phyloP scores from a whole-genome alignment of 2,888 invertebrate species.

The Eubasilissa splendida region DNA sequence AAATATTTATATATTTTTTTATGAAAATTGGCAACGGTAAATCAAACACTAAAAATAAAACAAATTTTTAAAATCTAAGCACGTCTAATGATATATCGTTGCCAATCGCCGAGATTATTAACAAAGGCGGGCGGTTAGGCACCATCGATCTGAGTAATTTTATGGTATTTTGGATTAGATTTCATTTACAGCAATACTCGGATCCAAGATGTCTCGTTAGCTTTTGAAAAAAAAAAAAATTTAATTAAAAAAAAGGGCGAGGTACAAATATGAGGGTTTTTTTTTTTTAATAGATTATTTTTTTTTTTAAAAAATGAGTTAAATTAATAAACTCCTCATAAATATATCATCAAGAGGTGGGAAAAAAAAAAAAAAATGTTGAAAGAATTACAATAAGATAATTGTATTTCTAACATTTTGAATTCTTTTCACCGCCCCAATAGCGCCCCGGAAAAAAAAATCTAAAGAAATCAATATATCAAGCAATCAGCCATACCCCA shows the following conservation, averaged over 20 bases:
- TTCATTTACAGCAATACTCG: background rate
- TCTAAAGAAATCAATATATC: conserved; percentile 37
- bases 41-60: conserved; percentile 26
- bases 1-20: conserved; percentile 1
- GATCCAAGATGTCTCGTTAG: background rate
- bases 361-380: background rate
- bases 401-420: background rate
- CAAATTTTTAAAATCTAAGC: conserved; percentile 38
- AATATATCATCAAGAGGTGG: conserved; percentile 7
- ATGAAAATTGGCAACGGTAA: conserved; percentile 23
- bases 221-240: conserved; percentile 7
- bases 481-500: conserved; percentile 57
- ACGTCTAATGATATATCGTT: conserved; percentile 34
- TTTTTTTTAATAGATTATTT: background rate
- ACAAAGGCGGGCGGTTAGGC: background rate
- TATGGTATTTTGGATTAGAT: background rate
- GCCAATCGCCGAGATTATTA: conserved; percentile 10
- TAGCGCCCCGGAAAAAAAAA: conserved; percentile 19
- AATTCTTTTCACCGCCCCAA: background rate
- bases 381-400: background rate
- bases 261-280: background rate
- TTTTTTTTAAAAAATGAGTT: background rate
- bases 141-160: conserved; percentile 8
- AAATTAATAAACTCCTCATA: too few relatives aligned
- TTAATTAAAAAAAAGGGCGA: too few relatives aligned